Conservation (phyloP, 1,140 invertebrate species). For the Trichonephila clavata region DNA sequence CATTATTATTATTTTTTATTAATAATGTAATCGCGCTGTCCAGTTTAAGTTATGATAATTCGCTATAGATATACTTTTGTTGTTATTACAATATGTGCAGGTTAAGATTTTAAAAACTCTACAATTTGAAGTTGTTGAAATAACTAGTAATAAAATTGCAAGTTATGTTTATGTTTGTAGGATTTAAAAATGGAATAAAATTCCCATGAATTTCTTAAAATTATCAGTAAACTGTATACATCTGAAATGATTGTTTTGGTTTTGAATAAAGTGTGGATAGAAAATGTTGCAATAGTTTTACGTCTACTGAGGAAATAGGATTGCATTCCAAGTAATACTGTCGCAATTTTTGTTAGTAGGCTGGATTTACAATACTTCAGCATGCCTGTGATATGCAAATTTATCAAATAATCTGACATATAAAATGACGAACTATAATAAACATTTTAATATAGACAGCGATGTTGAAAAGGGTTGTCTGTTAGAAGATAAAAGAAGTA, state of each 20-base stretch:
- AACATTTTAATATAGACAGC: constrained; percentile 20
- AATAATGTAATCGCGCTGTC: too few species aligned
- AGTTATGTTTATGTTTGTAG: neutral
- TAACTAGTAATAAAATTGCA: neutral
- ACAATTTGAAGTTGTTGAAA: too few species aligned
- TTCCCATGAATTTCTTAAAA: neutral
- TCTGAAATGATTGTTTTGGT: neutral
- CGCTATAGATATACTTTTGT: too few species aligned
- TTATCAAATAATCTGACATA: neutral
- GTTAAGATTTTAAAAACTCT: too few species aligned
- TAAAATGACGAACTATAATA: constrained; percentile 62
- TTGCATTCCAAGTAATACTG: neutral
- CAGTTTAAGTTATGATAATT: too few species aligned
- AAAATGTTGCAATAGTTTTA: neutral
- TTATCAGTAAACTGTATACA: neutral
- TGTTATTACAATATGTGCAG: too few species aligned
- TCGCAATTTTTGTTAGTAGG: neutral
- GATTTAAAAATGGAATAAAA: too few species aligned
- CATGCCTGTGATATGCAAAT: neutral
- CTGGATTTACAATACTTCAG: neutral
- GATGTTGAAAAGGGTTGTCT: constrained; percentile 57
- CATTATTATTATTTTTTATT: too few species aligned
- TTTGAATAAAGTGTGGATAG: neutral
- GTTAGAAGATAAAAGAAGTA: constrained; percentile 32
- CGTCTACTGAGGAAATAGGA: neutral